Percentiles rank a stretch among this genome's conserved stretches.
Conservation (phyloP, 2,113 vertebrate species). For the Hystrix brachyura region DNA sequence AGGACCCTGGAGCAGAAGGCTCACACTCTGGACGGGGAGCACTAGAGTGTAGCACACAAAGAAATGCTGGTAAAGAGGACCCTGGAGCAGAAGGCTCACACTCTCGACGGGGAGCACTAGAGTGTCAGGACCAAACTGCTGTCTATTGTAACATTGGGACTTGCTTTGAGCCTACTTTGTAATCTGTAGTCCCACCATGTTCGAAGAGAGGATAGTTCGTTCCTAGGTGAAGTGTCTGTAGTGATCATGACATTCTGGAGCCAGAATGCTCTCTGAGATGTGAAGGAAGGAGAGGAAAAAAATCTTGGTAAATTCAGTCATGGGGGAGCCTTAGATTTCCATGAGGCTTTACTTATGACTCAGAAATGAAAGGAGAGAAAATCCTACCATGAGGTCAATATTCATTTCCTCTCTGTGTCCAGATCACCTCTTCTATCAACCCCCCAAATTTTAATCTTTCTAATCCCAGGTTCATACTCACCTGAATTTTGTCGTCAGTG, state of each 20-base stretch:
- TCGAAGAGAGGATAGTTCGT: not conserved
- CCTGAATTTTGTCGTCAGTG: not conserved
- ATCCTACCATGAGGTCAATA: not conserved
- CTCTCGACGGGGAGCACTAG: not conserved
- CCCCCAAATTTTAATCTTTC: not conserved
- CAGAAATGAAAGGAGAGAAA: not conserved
- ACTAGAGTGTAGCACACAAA: not conserved
- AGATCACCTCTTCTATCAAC: not conserved
- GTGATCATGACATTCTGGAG: not conserved
- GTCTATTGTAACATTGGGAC: too few relatives aligned
- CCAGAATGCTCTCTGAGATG: not conserved
- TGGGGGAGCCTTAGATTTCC: not conserved
- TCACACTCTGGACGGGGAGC: not conserved
- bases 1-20: too few relatives aligned
- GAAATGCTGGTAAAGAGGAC: too few relatives aligned
- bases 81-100: too few relatives aligned
- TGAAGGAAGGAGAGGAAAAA: not conserved
- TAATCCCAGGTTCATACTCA: not conserved
- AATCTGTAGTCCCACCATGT: not conserved
- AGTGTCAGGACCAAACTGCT: not conserved
- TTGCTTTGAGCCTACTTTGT: too few relatives aligned
- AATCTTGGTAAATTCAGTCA: not conserved
- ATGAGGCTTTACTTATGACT: not conserved
- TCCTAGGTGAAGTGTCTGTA: not conserved
- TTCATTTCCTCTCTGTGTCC: not conserved